phyloP scores from a whole-genome alignment of 2,888 invertebrate genomes.

The Argyresthia albistria region DNA sequence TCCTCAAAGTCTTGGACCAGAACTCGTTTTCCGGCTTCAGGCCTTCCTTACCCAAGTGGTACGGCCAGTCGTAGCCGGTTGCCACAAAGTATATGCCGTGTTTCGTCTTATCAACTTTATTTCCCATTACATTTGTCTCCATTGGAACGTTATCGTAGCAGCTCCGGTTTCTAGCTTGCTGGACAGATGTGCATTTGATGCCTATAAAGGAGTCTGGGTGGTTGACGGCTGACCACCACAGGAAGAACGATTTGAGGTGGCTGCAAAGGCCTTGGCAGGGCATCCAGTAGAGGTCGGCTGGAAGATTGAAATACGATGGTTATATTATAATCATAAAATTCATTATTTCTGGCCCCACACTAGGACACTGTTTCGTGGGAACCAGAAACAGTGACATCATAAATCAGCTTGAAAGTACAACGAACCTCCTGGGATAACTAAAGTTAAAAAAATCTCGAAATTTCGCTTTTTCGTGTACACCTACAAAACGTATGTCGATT shows the following conservation, averaged over 20 bases:
- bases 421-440: too few relatives aligned
- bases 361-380: too few relatives aligned
- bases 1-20: constrained; percentile 7
- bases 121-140: constrained; percentile 4
- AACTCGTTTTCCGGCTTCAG: constrained; percentile 32
- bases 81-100: constrained; percentile 26
- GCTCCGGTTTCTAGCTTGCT: constrained; percentile 4
- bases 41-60: constrained; percentile 38
- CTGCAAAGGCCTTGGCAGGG: constrained; percentile 9
- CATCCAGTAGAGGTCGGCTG: constrained; percentile 1
- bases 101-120: neutral
- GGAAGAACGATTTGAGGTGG: constrained; percentile 3
- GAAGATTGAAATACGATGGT: too few relatives aligned
- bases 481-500: too few relatives aligned
- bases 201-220: constrained; percentile 4
- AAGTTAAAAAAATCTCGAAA: too few relatives aligned
- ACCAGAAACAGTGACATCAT: too few relatives aligned
- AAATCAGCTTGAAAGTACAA: too few relatives aligned
- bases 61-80: constrained; percentile 31
- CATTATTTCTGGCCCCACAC: too few relatives aligned
- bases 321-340: too few relatives aligned
- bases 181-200: constrained; percentile 5
- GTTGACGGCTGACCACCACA: neutral
- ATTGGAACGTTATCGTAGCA: constrained; percentile 5
- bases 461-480: too few relatives aligned